Evolutionary conservation across 2,888 invertebrate species (phyloP), one percentile per base, ranked within the genome.

Genomic region (Dromius quadrimaculatus): DNA sequence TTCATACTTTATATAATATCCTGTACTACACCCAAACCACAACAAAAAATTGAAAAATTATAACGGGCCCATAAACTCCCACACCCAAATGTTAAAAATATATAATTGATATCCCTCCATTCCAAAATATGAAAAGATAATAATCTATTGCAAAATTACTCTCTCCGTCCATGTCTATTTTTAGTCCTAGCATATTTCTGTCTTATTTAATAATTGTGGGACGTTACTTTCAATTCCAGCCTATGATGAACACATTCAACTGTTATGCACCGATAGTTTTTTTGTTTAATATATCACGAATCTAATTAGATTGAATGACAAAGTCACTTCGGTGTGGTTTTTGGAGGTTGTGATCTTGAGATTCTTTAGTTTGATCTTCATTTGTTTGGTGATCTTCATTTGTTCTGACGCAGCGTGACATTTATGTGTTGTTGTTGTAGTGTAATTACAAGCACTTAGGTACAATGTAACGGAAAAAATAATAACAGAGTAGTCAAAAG

Each of bases 311-410:
- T 65, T 50, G 50, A 11, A 32, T 47, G 47, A 65, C 65, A 65
- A 50, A 47, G 38, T 38, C 22, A 41, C 6, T n/a, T 41, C 41
- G 41, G 50, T 15, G 45, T 15, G 28, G 28, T 23, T 20, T 22
- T 65, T 65, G 47, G 50, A 65, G 65, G 65, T 34, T 47, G 19
- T 50, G 50, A 34, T 65, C 65, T 65, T 65, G 34, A 50, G 22
- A 61, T 61, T 61, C 61, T 61, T 61, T 38, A 9, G n/a, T 11
- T 47, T n/a, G n/a, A n/a, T n/a, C n/a, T n/a, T n/a, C n/a, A n/a
- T 47, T 54, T 54, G 50, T 54, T 47, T 23, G 15, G 4, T 19
- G 50, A 13, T 54, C 50, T 23, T 54, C 50, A 15, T 13, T 15
- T 41, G 41, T 15, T 28, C 13, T 28, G 9, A 28, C 6, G 28